A percentile compares a stretch with the other conserved stretches of the same genome.
These are phyloP conservation scores for Oncorhynchus gorbuscha DNA, from an alignment of 2,113 vertebrate species.

Conservation along the genomic window DNA sequence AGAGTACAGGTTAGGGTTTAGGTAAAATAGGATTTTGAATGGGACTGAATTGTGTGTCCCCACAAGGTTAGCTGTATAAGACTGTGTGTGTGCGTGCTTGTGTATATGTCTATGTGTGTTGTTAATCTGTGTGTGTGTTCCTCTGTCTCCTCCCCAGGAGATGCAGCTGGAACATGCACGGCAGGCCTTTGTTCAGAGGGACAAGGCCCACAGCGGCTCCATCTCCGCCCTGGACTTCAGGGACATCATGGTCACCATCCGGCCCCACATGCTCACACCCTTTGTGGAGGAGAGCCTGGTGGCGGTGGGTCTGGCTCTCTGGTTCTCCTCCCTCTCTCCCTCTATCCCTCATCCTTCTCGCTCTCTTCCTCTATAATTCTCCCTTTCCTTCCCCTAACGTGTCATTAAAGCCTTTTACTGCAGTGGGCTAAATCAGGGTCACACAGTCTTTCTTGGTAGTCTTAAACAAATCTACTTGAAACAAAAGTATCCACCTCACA, in stretches of 20 bases:
- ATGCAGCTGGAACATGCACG: conserved; percentile 86
- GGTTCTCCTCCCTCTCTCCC: conserved; percentile 23
- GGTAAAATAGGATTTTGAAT: too few relatives aligned
- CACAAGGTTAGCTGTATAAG: too few relatives aligned
- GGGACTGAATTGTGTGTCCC: too few relatives aligned
- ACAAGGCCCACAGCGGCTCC: conserved; percentile 77
- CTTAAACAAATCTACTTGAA: too few relatives aligned
- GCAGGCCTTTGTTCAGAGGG: conserved; percentile 85
- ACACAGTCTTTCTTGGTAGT: too few relatives aligned
- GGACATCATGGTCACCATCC: conserved; percentile 89
- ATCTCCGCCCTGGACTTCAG: conserved; percentile 87
- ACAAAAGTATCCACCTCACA: too few relatives aligned
- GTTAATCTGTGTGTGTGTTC: not conserved
- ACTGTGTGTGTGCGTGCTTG: too few relatives aligned
- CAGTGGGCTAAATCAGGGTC: too few relatives aligned
- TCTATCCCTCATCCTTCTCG: conserved; percentile 19
- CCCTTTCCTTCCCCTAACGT: conserved; percentile 49
- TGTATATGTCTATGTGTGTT: not conserved
- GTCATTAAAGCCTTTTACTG: conserved; percentile 56
- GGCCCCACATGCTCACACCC: conserved; percentile 85
- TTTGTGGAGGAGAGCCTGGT: conserved; percentile 90
- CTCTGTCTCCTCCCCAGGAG: conserved; percentile 68
- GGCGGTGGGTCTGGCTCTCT: conserved; percentile 71
- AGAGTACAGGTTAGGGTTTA: too few relatives aligned
- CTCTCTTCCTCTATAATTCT: conserved; percentile 3